Evolutionary conservation across 2,888 invertebrate genomes (phyloP), one percentile per base, ranked within the genome.

Genomic region (Coecobrya sp.): DNA sequence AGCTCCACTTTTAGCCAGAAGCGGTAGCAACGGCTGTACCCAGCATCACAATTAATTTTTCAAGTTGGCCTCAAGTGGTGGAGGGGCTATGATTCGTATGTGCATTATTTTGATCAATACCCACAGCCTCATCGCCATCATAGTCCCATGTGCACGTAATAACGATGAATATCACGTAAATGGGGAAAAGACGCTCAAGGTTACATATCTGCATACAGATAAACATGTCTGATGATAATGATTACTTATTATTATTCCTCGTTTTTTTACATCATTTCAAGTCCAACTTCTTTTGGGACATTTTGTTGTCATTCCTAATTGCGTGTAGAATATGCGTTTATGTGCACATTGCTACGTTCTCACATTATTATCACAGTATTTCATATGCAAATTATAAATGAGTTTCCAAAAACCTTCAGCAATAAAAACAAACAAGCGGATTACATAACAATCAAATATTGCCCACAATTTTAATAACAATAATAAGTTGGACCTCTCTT

Each of bases 281-380:
- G 42, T 25, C 11, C 65, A 65, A 65, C 25, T 59, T 25, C 65
- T 65, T 65, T 65, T 65, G 65, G 25, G 65, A 27, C 65, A 65
- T 65, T 65, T 65, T 27, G 11, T 27, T 73, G 73, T 73, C 36
- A 45, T 73, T 45, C 19, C 22, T 30, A 68, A 73, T 73, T 73
- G 42, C 73, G 42, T 73, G 1, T 22, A 19, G 36, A 36, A 42
- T 19, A 42, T 42, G 42, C 19, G 42, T 68, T 30, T 68, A 19
- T 0, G 5, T 73, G 0, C 10, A 65, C 27, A 25, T 27, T 7
- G 16, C 11, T 55, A 5, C n/a, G 49, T 49, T 7, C 13, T 49
- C 49, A 13, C 36, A 36, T 4, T 4, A 36, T 36, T 36, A 36
- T 36, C 36, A 36, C 7, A 36, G 36, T 36, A 36, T 36, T 36